phyloP scores from a whole-genome alignment of 2,797 vertebrate genomes.

The Graptemys geographica region DNA sequence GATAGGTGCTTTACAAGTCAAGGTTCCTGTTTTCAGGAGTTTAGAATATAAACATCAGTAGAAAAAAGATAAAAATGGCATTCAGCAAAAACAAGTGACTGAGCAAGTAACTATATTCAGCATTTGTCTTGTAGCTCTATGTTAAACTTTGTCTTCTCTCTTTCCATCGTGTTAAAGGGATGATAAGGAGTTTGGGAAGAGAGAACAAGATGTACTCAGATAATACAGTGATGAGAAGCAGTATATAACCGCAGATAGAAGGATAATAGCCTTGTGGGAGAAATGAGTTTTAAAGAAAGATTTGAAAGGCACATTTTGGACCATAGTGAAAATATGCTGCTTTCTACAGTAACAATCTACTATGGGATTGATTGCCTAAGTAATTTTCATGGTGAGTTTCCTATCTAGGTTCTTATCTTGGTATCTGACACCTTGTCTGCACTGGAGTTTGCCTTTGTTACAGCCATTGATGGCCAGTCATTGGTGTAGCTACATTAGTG shows the following conservation, averaged over 20 bases:
- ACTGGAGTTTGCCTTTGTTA: too few species aligned
- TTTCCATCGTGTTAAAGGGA: too few species aligned
- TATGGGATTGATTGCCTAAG: accelerated
- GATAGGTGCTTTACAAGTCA: accelerated
- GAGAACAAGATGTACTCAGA: accelerated
- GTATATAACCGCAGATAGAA: accelerated
- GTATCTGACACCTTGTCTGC: accelerated
- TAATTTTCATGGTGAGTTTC: accelerated
- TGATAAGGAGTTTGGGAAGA: accelerated
- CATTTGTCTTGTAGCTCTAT: too few species aligned
- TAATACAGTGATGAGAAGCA: accelerated
- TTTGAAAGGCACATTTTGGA: accelerated
- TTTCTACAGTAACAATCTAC: accelerated
- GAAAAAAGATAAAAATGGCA: accelerated
- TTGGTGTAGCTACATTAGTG: accelerated
- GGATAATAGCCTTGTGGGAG: accelerated
- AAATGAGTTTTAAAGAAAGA: background rate
- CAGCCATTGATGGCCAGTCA: too few species aligned
- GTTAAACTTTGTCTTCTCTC: too few species aligned
- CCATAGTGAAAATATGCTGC: accelerated
- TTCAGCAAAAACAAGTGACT: accelerated
- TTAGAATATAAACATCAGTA: accelerated
- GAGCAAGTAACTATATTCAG: too few species aligned
- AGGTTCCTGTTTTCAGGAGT: accelerated
- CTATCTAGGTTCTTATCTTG: accelerated